phyloP scores from a whole-genome alignment of 2,888 invertebrate species.

The Tachystola acroxantha region DNA sequence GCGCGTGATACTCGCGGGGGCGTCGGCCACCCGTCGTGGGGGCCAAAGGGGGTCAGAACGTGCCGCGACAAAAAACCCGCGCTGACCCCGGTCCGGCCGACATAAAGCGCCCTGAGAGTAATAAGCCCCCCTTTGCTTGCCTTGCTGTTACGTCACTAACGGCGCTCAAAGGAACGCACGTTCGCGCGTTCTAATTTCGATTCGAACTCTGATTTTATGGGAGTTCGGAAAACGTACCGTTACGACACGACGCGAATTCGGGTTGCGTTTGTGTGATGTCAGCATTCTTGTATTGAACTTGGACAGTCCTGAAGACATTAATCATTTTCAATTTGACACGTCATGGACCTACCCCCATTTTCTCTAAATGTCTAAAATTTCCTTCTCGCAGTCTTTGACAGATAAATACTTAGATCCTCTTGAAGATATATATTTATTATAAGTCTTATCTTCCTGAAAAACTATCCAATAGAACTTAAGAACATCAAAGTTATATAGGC shows the following conservation, averaged over 20 bases:
- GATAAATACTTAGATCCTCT: no score
- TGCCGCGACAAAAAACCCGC: slow-evolving; percentile 66
- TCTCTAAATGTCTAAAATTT: no score
- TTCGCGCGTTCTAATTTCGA: slow-evolving; percentile 63
- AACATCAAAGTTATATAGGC: slow-evolving; percentile 7
- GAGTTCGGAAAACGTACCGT: background rate
- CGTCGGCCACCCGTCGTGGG: slow-evolving; percentile 18
- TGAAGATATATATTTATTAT: no score
- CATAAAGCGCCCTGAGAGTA: slow-evolving; percentile 55
- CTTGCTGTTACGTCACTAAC: slow-evolving; percentile 49
- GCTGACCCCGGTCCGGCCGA: slow-evolving; percentile 61
- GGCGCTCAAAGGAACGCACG: slow-evolving; percentile 63
- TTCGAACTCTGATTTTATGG: slow-evolving; percentile 34
- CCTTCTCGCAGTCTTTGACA: no score
- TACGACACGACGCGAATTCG: background rate
- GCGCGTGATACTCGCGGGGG: slow-evolving; percentile 49
- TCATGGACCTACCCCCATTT: no score
- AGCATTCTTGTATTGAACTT: no score
- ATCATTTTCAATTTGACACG: no score
- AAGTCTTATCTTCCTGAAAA: no score
- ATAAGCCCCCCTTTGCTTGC: slow-evolving; percentile 56
- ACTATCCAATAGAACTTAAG: no score
- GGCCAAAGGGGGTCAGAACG: slow-evolving; percentile 35
- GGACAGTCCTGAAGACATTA: no score
- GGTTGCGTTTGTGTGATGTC: background rate